These are phyloP conservation scores for Sphecodes monilicornis DNA, from an alignment of 2,888 invertebrate genomes.

Conservation along the genomic window DNA sequence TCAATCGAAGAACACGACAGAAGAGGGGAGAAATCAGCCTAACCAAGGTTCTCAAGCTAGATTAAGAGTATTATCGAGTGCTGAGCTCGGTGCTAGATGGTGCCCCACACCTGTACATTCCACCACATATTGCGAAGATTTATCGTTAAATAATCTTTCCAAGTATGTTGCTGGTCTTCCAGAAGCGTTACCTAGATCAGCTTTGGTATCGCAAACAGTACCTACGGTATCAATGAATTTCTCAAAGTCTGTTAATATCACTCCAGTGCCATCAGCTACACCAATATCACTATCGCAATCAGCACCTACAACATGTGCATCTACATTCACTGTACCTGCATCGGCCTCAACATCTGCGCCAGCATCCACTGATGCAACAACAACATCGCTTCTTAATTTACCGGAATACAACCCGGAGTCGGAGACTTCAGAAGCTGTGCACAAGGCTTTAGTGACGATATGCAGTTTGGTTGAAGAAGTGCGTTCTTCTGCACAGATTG, in stretches of 20 bases:
- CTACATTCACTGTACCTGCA: not conserved
- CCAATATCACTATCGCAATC: not conserved
- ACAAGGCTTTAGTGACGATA: not conserved
- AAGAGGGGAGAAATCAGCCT: not conserved
- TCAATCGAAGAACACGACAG: not conserved
- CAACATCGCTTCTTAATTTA: not conserved
- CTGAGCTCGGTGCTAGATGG: slow-evolving; percentile 71
- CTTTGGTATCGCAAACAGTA: not conserved
- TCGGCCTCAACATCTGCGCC: not conserved
- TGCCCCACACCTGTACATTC: slow-evolving; percentile 65
- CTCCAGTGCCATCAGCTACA: not conserved
- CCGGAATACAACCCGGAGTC: not conserved
- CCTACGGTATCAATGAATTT: not conserved
- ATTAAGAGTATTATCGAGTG: slow-evolving; percentile 59
- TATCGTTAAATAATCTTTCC: not conserved
- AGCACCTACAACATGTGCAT: not conserved
- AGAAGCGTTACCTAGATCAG: not conserved
- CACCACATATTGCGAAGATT: not conserved
- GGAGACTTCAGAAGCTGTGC: not conserved
- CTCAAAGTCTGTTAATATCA: not conserved
- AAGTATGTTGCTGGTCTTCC: not conserved
- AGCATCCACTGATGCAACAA: not conserved
- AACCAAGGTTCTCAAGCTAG: slow-evolving; percentile 10
- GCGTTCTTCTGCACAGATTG: not conserved
- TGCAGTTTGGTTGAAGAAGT: not conserved